Evolutionary conservation across 2,113 vertebrate species (phyloP), one percentile per base, ranked within the genome.

Genomic region (Hymenochirus boettgeri): DNA sequence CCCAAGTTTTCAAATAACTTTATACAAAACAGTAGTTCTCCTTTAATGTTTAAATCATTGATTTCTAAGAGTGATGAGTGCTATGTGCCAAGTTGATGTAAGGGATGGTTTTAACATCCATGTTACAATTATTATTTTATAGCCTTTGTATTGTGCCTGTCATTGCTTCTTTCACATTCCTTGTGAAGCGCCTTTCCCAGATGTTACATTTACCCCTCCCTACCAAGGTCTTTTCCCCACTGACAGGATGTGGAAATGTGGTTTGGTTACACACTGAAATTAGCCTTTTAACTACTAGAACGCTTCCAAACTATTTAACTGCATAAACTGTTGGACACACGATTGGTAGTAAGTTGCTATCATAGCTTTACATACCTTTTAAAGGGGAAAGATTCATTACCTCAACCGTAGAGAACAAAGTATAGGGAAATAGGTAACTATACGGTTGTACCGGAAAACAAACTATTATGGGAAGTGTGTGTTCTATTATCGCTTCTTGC

Each of bases 161-260:
- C 22, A 35, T 8, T 51, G 60, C 15, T 37, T 22, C 65, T 59
- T 59, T 67, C 47, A 59, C 24, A 42, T 60, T 23, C 23, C 52
- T 26, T 45, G 10, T 39, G 33, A 45, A 21, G 56, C 57, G 52
- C 57, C 46, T 10, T 39, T 51, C 26, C 25, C 63, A 65, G 42
- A 53, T 65, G 63, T 42, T 60, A 19, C 45, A 11, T 23, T 48
- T 13, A 47, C 27, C 46, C 33, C 42, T 27, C 39, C 54, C 64
- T n/a, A 31, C 21, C 25, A 33, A 26, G 29, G 31, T 31, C 48
- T 51, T 58, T 18, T 45, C 47, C 31, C 31, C 48, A 58, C 22
- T 60, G 55, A 53, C 65, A 69, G 56, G 57, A 69, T 69, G 56
- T 69, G 48, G 64, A 53, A 53, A 67, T 67, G 64, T 59, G 64